Evolutionary conservation across 2,888 invertebrate species (phyloP), one percentile per base, ranked within the genome.

Genomic region (Plagodis dolabraria): DNA sequence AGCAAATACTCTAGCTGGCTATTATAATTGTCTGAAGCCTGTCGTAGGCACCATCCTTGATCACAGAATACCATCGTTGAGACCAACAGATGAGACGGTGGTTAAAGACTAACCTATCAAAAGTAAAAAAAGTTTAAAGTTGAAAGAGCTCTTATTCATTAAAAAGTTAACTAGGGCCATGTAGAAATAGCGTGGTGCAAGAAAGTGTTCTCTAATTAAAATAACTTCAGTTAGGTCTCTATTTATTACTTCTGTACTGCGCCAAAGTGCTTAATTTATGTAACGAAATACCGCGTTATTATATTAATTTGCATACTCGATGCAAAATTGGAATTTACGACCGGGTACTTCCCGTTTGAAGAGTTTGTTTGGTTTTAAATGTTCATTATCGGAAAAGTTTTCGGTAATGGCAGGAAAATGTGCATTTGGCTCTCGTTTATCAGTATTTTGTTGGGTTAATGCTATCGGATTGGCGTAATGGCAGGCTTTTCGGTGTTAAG

Each of bases 231-330:
- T 33, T 33, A 7, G 40, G 40, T 40, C 9, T 33, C 49, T 49
- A 9, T 33, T 9, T 35, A n/a, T 40, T 40, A 6, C n/a, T 33
- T 54, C 44, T 33, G 12, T 59, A 74, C 69, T 72, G 66, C 65
- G 59, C 70, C 47, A 33, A 66, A 79, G 74, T 66, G 69, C 72
- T 74, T 77, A 79, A 83, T 83, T 83, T 79, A 82, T 82, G 77
- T 56, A 7, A 76, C 71, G 65, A 74, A 78, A 76, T 70, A 76
- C 74, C 71, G 72, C 70, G 73, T 78, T 80, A 80, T 79, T 76
- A 72, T 72, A 72, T 75, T 73, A 65, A 77, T 74, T 76, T 68
- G 65, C 72, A 76, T 72, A 64, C 68, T 65, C 63, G 40, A 74
- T 71, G 68, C 68, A 67, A 68, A 67, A 66, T 59, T 68, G 60